These are phyloP conservation scores for Trimorus sp. DNA, from an alignment of 2,888 invertebrate species.

Conservation along the genomic window DNA sequence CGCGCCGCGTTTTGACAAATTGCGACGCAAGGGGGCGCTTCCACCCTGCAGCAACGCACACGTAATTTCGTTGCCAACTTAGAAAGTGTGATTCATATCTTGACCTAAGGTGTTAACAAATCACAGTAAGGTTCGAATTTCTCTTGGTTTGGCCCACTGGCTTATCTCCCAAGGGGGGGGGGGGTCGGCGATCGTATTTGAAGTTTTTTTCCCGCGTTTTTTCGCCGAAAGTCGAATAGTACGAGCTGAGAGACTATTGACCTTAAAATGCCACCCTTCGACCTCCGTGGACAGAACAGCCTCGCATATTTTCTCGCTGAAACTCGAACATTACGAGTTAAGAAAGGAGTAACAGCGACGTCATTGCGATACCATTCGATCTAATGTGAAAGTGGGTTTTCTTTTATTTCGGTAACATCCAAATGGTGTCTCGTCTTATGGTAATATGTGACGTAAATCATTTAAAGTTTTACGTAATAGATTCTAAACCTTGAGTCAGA, in stretches of 20 bases:
- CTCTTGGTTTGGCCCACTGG: conserved; percentile 35
- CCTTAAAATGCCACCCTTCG: conserved; percentile 80
- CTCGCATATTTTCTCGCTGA: conserved; percentile 80
- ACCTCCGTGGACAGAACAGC: conserved; percentile 80
- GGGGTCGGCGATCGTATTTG: too few species aligned
- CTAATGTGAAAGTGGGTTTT: conserved; percentile 37
- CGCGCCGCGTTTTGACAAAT: conserved; percentile 39
- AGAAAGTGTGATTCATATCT: conserved; percentile 59
- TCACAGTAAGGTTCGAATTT: conserved; percentile 54
- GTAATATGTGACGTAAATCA: too few species aligned
- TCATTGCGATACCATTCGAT: conserved; percentile 56
- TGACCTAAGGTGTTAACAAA: conserved; percentile 56
- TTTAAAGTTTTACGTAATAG: too few species aligned
- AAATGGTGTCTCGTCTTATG: too few species aligned
- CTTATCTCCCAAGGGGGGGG: background rate
- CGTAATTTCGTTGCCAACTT: conserved; percentile 41
- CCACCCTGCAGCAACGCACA: background rate
- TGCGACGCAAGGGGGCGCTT: background rate
- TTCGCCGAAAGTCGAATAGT: conserved; percentile 80
- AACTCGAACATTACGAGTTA: conserved; percentile 69
- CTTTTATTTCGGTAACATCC: background rate
- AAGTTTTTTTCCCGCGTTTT: conserved; percentile 74
- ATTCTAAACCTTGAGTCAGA: too few species aligned
- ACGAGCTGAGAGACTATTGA: conserved; percentile 79
- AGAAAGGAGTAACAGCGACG: conserved; percentile 59